Conservation (phyloP, 2,113 vertebrate genomes). For the Sebastes fasciatus region DNA sequence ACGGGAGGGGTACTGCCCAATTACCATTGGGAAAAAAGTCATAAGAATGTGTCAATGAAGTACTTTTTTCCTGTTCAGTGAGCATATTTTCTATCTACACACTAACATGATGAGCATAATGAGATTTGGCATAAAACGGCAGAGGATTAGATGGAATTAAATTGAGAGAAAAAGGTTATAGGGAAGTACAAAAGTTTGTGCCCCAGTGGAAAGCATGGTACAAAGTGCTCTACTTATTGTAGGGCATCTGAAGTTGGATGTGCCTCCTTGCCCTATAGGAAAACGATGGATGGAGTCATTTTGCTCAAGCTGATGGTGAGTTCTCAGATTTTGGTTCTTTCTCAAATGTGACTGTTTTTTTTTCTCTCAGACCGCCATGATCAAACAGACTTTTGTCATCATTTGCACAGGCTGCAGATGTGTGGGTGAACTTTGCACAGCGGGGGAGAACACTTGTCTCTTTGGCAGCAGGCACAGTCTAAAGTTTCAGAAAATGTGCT, state of each 20-base stretch:
- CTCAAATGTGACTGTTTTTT: background rate
- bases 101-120: conserved; percentile 5
- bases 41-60: background rate
- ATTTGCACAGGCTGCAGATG: conserved; percentile 36
- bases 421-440: conserved; percentile 30
- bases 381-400: conserved; percentile 45
- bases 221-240: background rate
- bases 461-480: conserved; percentile 13
- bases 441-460: conserved; percentile 22
- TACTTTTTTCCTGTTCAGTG: background rate
- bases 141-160: background rate
- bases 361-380: background rate
- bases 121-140: background rate
- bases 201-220: background rate
- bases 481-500: conserved; percentile 40
- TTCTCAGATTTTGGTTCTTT: background rate
- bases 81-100: background rate
- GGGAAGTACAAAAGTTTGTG: background rate
- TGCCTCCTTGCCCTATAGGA: background rate
- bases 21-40: background rate
- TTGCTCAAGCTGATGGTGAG: background rate
- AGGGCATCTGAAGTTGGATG: background rate
- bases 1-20: background rate
- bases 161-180: background rate
- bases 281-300: background rate